Evolutionary conservation across 1,140 invertebrate species (phyloP).

Genomic region (Lethrus apterus): DNA sequence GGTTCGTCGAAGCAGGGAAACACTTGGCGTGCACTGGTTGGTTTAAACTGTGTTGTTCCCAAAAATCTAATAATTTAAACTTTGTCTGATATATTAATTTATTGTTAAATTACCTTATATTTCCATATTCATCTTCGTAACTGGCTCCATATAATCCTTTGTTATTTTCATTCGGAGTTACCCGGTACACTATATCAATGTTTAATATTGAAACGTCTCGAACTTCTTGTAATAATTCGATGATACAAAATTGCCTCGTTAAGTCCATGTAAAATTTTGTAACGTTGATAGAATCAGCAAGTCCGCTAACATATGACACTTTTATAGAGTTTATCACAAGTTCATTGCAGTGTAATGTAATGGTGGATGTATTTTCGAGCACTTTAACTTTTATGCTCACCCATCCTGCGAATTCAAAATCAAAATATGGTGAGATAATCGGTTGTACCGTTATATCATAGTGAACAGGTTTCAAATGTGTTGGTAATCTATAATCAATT

Average conservation of each 20-base stretch:
- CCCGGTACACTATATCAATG: constrained; percentile 59
- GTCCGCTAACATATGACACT: too few relatives aligned
- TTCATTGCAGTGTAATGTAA: not conserved
- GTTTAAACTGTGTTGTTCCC: constrained; percentile 77
- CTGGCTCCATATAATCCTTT: constrained; percentile 81
- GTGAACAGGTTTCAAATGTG: not conserved
- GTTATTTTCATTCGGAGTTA: constrained; percentile 62
- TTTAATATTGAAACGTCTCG: too few relatives aligned
- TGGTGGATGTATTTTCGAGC: not conserved
- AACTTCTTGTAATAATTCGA: too few relatives aligned
- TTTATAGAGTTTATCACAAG: not conserved
- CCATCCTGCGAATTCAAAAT: not conserved
- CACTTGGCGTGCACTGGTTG: constrained; percentile 72
- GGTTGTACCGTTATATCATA: not conserved
- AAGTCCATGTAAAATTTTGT: too few relatives aligned
- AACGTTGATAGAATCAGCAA: too few relatives aligned
- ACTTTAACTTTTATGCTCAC: not conserved
- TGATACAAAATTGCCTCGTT: too few relatives aligned
- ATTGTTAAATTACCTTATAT: constrained; percentile 18
- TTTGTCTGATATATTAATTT: not conserved
- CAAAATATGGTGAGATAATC: not conserved
- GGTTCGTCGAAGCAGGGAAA: constrained; percentile 96
- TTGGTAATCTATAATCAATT: not conserved
- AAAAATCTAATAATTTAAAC: constrained; percentile 48
- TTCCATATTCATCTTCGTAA: constrained; percentile 65